Evolutionary conservation across 2,113 vertebrate genomes (phyloP), one percentile per base, ranked within the genome.

Genomic region (Circaetus gallicus): DNA sequence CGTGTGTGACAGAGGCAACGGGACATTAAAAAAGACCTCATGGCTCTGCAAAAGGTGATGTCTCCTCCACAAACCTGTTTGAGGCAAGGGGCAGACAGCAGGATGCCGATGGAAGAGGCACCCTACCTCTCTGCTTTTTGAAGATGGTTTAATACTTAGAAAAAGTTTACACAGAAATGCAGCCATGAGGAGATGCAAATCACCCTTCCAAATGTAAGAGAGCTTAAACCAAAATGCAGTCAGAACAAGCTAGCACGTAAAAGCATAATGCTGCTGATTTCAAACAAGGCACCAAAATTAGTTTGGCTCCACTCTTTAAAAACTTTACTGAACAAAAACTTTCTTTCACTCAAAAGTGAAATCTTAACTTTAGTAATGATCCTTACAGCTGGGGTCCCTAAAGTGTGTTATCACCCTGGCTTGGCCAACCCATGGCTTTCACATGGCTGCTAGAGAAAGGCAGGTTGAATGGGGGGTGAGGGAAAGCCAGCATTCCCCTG

Each of bases 1-100:
- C 1, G 7, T 3, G 0, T 8, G 28, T 0, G 0, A 36, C 31
- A 62, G 74, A 82, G 66, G 49, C 0, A 0, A 32, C 1, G 5
- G n/a, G 70, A 79, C 49, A 38, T 36, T 82, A 32, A 79, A 70
- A 65, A 84, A 65, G 21, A 34, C 21, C 49, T 84, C 36, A 18
- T 6, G 4, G 2, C 15, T 36, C 49, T 88, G 49, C 36, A 40
- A 16, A 74, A 58, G 32, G 36, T 0, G 5, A 72, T 15, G 11
- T 13, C 10, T 47, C 20, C 40, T 90, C 90, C 29, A 70, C 22
- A 42, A 8, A 13, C 13, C 8, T 38, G 10, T 22, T 1, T 34
- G 34, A 87, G 73, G 36, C 38, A 72, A 69, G 90, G 49, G 49
- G 31, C 49, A 89, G 87, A 22, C 0, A 17, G 12, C 38, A 82